These are phyloP conservation scores for Cerastis leucographa DNA, from an alignment of 2,888 invertebrate genomes.

Conservation along the genomic window DNA sequence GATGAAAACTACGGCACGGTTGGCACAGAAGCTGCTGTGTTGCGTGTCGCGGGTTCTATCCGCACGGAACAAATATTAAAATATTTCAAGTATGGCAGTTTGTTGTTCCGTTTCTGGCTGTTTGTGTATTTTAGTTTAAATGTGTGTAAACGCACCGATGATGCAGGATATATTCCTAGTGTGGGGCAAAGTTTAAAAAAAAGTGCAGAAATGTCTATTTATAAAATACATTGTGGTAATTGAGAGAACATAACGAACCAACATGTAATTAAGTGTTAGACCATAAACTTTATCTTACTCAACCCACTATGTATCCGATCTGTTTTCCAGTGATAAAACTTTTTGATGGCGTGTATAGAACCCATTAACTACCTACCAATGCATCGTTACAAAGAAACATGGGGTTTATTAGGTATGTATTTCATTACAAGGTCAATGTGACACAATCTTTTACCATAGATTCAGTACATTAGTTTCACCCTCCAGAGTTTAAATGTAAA, in stretches of 20 bases:
- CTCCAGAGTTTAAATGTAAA: too few species aligned
- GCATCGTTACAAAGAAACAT: background rate
- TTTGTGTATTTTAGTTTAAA: background rate
- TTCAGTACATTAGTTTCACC: too few species aligned
- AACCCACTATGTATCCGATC: conserved; percentile 5
- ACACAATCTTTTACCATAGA: too few species aligned
- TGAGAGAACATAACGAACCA: background rate
- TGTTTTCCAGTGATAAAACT: conserved; percentile 2
- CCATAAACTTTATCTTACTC: background rate
- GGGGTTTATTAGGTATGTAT: too few species aligned
- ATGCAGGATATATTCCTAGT: background rate
- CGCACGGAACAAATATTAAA: background rate
- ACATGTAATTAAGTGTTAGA: background rate
- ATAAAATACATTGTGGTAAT: background rate
- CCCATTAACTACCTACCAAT: conserved; percentile 5
- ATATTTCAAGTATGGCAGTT: background rate
- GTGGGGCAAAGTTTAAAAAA: background rate
- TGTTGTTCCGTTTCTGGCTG: background rate
- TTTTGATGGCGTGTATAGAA: background rate
- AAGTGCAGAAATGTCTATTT: background rate
- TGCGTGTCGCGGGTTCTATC: background rate
- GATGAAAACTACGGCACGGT: background rate
- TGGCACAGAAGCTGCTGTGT: background rate
- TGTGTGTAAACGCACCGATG: background rate
- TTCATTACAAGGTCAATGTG: too few species aligned